Evolutionary conservation across 1,140 invertebrate species (phyloP), one percentile per base, ranked within the genome.

Genomic region (Asobara japonica): DNA sequence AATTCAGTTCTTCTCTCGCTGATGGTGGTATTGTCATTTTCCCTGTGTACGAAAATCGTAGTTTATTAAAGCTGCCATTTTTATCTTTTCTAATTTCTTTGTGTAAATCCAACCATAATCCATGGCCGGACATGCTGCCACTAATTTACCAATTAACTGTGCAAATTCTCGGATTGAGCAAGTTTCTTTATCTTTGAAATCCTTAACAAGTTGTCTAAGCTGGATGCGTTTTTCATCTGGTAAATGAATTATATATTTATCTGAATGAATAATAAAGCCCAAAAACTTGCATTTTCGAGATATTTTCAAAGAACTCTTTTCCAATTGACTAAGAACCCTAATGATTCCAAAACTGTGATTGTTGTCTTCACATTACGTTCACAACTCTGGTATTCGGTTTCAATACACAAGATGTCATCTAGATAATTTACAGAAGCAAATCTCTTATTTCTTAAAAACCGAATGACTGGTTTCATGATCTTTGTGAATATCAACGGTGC

Each of bases 401-500:
- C 45, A 30, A 68, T 68, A 3, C 41, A 68, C 31, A 68, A 31
- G 6, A 68, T 51, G 33, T 68, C 65, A 68, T 68, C 66, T 10
- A 68, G 20, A 18, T 68, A 68, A 41, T 51, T 68, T 7, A 56
- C 45, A 3, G 29, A 68, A 6, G 41, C 20, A 31, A 51, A 68
- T 6, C 45, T n/a, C 31, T 45, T 56, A 16, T 13, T 20, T 20
- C 25, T 27, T n/a, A 56, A 13, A 3, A 56, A 16, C 29, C 20
- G 29, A 5, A 68, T 31, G 7, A 71, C 61, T n/a, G 69, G 69
- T 48, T 74, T 76, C 48, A 64, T 31, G 16, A 75, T 60, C 69
- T 77, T 78, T n/a, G 74, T 78, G 41, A 76, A 79, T 56, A 76
- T 69, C 61, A 74, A 79, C 48, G 69, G 79, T 38, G 51, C 75